Evolutionary conservation across 2,113 vertebrate species (phyloP).

Genomic region (Equus przewalskii): DNA sequence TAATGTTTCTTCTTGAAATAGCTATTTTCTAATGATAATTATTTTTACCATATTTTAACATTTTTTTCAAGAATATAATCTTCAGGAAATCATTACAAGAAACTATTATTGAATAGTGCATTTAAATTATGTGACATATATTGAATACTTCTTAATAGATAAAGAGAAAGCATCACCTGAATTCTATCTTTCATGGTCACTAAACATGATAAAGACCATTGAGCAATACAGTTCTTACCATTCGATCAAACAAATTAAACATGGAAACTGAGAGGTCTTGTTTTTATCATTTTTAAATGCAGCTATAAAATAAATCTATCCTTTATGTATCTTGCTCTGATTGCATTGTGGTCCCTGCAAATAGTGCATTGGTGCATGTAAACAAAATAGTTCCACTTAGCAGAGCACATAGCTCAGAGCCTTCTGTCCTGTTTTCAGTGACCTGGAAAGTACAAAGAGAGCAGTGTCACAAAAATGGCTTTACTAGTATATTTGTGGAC

Average conservation of each 20-base stretch:
- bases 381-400: constrained; percentile 83
- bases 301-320: constrained; percentile 59
- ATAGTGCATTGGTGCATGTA: constrained; percentile 66
- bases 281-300: constrained; percentile 77
- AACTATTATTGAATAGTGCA: neutral
- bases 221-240: constrained; percentile 59
- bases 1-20: neutral
- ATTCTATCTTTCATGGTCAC: constrained; percentile 20
- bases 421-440: constrained; percentile 85
- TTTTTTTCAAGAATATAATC: constrained; percentile 34
- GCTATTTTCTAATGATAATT: neutral
- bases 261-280: constrained; percentile 29
- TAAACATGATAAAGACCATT: constrained; percentile 45
- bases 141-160: neutral
- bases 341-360: constrained; percentile 66
- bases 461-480: constrained; percentile 33
- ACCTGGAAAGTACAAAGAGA: constrained; percentile 83
- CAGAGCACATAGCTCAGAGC: constrained; percentile 81
- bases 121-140: constrained; percentile 12
- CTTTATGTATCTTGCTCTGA: constrained; percentile 70
- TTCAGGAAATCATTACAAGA: neutral
- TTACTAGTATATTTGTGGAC: constrained; percentile 57
- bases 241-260: constrained; percentile 69
- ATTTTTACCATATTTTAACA: constrained; percentile 33
- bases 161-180: neutral